Evolutionary conservation across 2,113 vertebrate species (phyloP), one percentile per base, ranked within the genome.

Genomic region (Lucifuga dentata): DNA sequence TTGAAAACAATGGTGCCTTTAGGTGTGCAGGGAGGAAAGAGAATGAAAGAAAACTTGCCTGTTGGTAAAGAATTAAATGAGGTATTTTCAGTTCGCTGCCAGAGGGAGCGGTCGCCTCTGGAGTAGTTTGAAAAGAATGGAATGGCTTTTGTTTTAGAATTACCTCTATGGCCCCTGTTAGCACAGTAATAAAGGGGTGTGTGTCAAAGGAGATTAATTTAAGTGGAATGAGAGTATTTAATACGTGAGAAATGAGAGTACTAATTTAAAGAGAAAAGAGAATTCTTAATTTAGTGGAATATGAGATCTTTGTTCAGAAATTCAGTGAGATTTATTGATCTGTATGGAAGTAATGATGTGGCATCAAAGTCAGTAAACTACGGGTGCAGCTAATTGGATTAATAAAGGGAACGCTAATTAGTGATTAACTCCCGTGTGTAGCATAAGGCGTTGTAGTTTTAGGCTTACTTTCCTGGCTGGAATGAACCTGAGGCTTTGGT

Each of bases 1-100:
- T 52, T 55, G 73, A 16, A 33, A 57, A 24, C 1, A 0, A 9
- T 4, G 3, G 23, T 40, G 26, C 38, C 0, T 11, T 44, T 56
- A 59, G 65, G 52, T 26, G 59, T 29, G 57, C 52, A 10, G 60
- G 51, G 58, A 68, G 48, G 32, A 51, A 19, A 38, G 40, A 9
- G 59, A 82, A 78, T 87, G 71, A 83, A 85, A 78, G 74, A 39
- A 57, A 79, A 68, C 75, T 65, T 52, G 50, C 56, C 73, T 57
- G 64, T 16, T 78, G 73, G 78, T 82, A 57, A 76, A 73, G 72
- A 24, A 76, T 78, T 76, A 76, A 72, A 82, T 84, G 60, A 65
- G 56, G 35, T 46, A 33, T 59, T 76, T 75, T 85, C 48, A 64
- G 48, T 66, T 68, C 33, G 11, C 49, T 24, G 60, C 78, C 80